Base-by-base conservation (phyloP, 37 sponge, comb jelly and placozoan species). In the Geodia barretti region DNA sequence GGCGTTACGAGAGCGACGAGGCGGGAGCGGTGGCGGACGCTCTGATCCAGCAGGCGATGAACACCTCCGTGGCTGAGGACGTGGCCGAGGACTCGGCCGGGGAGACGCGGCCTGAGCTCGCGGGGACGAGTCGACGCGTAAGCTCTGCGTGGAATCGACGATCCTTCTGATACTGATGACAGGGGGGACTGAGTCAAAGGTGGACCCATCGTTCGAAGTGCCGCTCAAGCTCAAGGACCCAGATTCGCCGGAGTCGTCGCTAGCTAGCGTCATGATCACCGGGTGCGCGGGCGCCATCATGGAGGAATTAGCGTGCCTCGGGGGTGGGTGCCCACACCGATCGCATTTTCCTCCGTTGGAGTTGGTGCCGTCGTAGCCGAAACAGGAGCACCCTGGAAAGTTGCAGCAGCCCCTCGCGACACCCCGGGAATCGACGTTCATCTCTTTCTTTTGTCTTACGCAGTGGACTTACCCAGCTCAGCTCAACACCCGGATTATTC, bases 321-420 rank as follows among this genome's bases (percentile, higher is more conserved):
- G 78, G 0, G 91, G 91, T 26, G 78, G 60, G 40, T 90, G 91
- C 0, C 79, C 79, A 63, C 91, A 90, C 9, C 30, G 35, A 32
- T 21, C 23, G 36, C 88, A 88, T 29, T 62, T 79, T 35, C 2
- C 29, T 32, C 73, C 73, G 2, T 24, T 30, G 0, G n/a, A n/a
- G n/a, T 20, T 21, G 25, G 73, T 73, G 21, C 82, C 73, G 5
- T 62, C 41, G 30, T 81, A 81, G 1, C 21, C 32, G 30, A 26
- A 40, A 35, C 82, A 81, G 32, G 21, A 62, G 62, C 82, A 81
- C 9, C 23, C 19, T 7, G 41, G 7, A 70, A 72, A 64, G 4
- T 40, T 24, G n/a, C n/a, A 76, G 1, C 58, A 17, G 19, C 86
- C 86, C 65, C 86, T 70, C 65, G 3, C 1, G 1, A 86, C 59